Evolutionary conservation across 2,888 invertebrate species (phyloP), one percentile per base, ranked within the genome.

Genomic region (Caenorhabditis parvicauda): DNA sequence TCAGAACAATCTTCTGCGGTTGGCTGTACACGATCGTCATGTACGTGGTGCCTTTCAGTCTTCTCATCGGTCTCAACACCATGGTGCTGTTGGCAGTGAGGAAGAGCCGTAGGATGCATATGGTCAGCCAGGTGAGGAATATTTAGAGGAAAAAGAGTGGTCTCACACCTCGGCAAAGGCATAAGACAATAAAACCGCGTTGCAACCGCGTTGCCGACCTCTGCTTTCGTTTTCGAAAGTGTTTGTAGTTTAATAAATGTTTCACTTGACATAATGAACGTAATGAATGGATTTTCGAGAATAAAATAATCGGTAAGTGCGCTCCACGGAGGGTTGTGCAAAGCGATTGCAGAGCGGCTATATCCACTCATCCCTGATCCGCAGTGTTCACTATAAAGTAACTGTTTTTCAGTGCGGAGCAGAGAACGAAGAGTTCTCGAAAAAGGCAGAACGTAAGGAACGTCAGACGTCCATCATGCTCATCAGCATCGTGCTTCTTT

Each of bases 41-140:
- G 73, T 79, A 77, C 50, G 73, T 67, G 19, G 57, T 79, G 19
- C 79, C 79, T 3, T 79, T 79, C 61, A 64, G 73, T 2, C 56
- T 79, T 28, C 64, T 79, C 42, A 80, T 79, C 37, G 70, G 64
- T 4, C 73, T 79, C 48, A 79, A 79, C 60, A 67, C 79, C 43
- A 74, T 74, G 72, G 79, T 79, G 7, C 68, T 79, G 22, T 42
- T 59, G 14, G 79, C 79, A 9, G 79, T 79, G 28, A 50, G 69
- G 22, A 39, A 58, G 32, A 65, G 65, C 21, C 59, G 73, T 28
- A 37, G 70, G 22, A 62, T 63, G 67, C 70, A 73, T 50, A 65
- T 67, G 67, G 67, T 65, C 7, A 55, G 61, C 14, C 69, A 69
- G 67, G 66, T 65, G 50, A 59, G n/a, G n/a, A n/a, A n/a, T n/a